These are phyloP conservation scores for Aurelia sp. DNA, from an alignment of 30 jellyfish, hydroid and myxozoan species.

Conservation along the genomic window DNA sequence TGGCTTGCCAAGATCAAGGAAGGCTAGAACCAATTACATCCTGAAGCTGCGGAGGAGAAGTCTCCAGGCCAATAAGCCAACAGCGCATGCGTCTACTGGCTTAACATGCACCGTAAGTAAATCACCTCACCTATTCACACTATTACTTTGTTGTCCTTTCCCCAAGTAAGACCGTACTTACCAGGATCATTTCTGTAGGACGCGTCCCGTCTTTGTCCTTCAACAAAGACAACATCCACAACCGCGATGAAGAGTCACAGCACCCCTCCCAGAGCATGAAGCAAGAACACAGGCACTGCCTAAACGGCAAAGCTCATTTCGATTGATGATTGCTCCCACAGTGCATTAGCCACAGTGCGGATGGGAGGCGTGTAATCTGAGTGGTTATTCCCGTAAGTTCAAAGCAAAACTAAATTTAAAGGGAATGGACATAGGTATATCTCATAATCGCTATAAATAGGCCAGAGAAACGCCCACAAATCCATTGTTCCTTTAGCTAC, in stretches of 20 bases:
- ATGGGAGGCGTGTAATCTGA: slow-evolving; percentile 86
- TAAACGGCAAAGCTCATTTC: neutral
- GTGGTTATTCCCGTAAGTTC: slow-evolving; percentile 41
- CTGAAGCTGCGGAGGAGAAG: no score
- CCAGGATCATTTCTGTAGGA: slow-evolving; percentile 98
- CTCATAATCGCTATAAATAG: no score
- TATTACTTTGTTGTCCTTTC: neutral
- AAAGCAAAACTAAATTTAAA: no score
- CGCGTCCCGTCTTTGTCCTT: slow-evolving; percentile 98
- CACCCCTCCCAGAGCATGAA: slow-evolving; percentile 91
- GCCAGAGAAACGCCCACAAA: no score
- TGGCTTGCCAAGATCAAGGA: no score
- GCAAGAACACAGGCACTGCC: slow-evolving; percentile 44
- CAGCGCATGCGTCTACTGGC: no score
- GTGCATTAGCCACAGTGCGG: slow-evolving; percentile 61
- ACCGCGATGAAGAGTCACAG: slow-evolving; percentile 94
- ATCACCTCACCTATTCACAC: no score
- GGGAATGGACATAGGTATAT: no score
- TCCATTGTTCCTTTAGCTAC: no score
- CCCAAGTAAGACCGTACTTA: slow-evolving; percentile 92
- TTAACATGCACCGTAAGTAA: no score
- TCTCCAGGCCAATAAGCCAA: no score
- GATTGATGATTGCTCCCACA: slow-evolving; percentile 91
- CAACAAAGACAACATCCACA: slow-evolving; percentile 86
- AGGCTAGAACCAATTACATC: no score